Evolutionary conservation across 1,140 invertebrate species (phyloP), one percentile per base, ranked within the genome.

Genomic region (Zaprionus kolodkinae): DNA sequence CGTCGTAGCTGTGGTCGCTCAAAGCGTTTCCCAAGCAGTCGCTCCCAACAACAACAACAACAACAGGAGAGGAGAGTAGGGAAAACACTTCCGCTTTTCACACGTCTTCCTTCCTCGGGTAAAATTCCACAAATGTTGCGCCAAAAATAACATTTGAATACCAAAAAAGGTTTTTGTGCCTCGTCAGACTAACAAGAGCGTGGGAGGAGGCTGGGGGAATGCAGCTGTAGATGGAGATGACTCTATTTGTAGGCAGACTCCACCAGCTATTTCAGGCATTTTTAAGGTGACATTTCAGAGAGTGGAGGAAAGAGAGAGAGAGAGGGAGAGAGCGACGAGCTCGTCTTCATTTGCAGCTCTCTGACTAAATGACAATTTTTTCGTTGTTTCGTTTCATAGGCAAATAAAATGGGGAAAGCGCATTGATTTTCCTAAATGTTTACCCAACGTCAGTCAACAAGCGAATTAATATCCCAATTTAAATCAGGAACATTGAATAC

Each of bases 101-200:
- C 84, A 87, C 83, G 67, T 61, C 71, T 72, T 77, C 54, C 65
- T 56, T 45, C 40, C 38, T 9, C 45, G 13, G 27, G 27, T 70
- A 59, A 60, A 72, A 79, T 77, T 71, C 76, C 79, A 71, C 81
- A 84, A 84, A 80, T 77, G 83, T 71, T 77, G 77, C 60, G 60
- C 84, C 77, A 87, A 82, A 87, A 87, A 87, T 80, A 87, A 80
- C 84, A 87, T 83, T 87, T 87, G 84, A 80, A 87, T 88, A 70
- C 79, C 84, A 78, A 79, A 88, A 87, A 85, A 79, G 81, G 76
- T 84, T 81, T 84, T 84, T 69, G 68, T 68, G 81, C 66, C 81
- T 17, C 69, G 68, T 69, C 76, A 72, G 64, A 56, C 68, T 73
- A 84, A 84, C 76, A 38, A 77, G 80, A 17, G 48, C 52, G 59